Evolutionary conservation across 2,113 vertebrate genomes (phyloP), one percentile per base, ranked within the genome.

Genomic region (Silurus glanis): DNA sequence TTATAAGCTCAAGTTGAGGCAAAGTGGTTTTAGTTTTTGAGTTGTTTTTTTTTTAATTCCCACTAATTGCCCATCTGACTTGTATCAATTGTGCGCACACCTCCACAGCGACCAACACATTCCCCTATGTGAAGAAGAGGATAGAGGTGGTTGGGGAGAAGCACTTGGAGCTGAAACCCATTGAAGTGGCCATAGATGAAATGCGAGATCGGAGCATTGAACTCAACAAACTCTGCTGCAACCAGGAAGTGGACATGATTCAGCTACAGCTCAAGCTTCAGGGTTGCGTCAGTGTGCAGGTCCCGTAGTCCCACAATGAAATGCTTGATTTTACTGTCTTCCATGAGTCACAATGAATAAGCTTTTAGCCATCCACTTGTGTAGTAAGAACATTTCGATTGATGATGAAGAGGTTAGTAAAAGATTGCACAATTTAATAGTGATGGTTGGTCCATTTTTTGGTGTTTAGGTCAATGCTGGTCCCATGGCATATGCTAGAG

Each of bases 71-170:
- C 17, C 28, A 2, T 56, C 28, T 58, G 25, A 55, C 49, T 64
- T 61, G 17, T 64, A 21, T 53, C 47, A 6, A 69, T 61, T 67
- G 9, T 83, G 2, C 76, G 6, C 67, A 61, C 71, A 9, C 25
- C 8, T 85, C 58, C n/a, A 16, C 89, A 99, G 98, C 98, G 80
- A 93, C 92, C 76, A 96, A 97, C 92, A 95, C 95, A 0, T 99
- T 99, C 78, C 98, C 98, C 0, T 99, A 99, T 0, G 97, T 99
- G 83, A 99, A 99, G 93, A 99, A 99, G 92, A 97, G 98, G 21
- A 96, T 99, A 83, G 95, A 97, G 28, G 98, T 99, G 89, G 94
- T 92, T 85, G 94, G 93, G 0, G 97, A 99, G 83, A 97, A 96
- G 74, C 97, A 97, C 71, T 90, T 97, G 89, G 96, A 99, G 87